A percentile compares a stretch with the other conserved stretches of the same genome.
phyloP scores from a whole-genome alignment of 2,888 invertebrate species.

The Boloria selene region DNA sequence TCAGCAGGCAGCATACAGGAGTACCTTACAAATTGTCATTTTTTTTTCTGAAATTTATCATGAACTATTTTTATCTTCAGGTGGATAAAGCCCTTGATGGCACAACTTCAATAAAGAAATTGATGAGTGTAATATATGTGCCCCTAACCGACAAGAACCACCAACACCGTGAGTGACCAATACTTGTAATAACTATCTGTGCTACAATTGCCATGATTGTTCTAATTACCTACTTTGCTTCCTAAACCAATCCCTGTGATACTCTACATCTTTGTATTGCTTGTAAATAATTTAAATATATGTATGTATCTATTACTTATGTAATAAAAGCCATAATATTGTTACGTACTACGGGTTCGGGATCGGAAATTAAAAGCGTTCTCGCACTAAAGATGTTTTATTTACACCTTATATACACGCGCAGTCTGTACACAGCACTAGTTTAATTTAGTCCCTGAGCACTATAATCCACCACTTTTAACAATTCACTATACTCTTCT shows the following conservation, averaged over 20 bases:
- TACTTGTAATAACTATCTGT: slow-evolving; percentile 28
- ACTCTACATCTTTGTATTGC: slow-evolving; percentile 17
- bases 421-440: no score
- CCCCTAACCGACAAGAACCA: slow-evolving; percentile 91
- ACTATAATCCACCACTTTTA: no score
- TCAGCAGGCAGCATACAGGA: no score
- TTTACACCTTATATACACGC: no score
- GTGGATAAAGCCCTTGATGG: slow-evolving; percentile 95
- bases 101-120: slow-evolving; percentile 85
- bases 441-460: no score
- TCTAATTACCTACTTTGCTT: slow-evolving; percentile 36
- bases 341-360: no score
- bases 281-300: slow-evolving; percentile 19
- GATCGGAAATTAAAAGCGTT: no score
- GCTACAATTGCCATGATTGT: slow-evolving; percentile 30
- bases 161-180: slow-evolving; percentile 75
- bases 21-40: slow-evolving; percentile 1
- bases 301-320: no score
- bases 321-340: no score
- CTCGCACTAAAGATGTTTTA: no score
- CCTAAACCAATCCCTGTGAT: slow-evolving; percentile 35
- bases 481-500: no score
- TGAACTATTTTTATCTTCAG: slow-evolving; percentile 63
- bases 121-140: slow-evolving; percentile 98
- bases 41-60: not conserved